Conservation (phyloP, 2,888 invertebrate genomes). For the Caenorhabditis afra region DNA sequence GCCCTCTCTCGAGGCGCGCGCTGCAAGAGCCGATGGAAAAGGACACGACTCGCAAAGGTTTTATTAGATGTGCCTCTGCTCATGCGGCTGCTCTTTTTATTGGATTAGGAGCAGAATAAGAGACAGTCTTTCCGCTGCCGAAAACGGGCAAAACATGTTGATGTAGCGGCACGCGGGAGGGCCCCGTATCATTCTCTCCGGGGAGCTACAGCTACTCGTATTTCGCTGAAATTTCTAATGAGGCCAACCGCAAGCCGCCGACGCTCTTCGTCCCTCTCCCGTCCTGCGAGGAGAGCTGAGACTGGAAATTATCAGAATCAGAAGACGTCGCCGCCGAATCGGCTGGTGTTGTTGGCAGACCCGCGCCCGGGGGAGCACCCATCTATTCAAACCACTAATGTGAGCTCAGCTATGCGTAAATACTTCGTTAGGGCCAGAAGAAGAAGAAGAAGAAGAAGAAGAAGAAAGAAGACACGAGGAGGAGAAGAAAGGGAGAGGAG, state of each 20-base stretch:
- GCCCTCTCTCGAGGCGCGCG: neutral
- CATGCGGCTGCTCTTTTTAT: constrained; percentile 1
- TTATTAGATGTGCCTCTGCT: constrained; percentile 23
- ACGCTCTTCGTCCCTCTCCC: neutral
- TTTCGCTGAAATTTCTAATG: constrained; percentile 57
- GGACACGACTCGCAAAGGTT: constrained; percentile 14
- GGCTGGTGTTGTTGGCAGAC: neutral
- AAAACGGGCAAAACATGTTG: constrained; percentile 20
- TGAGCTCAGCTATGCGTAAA: constrained; percentile 53
- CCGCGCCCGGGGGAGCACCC: constrained; percentile 30
- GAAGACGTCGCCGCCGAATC: neutral
- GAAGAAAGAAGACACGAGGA: neutral
- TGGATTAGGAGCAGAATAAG: neutral
- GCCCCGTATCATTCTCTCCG: constrained; percentile 31
- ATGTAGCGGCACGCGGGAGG: neutral
- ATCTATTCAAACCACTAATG: constrained; percentile 53
- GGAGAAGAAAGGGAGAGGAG: too few relatives aligned
- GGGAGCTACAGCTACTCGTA: constrained; percentile 32
- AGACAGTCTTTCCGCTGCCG: neutral
- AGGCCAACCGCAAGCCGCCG: neutral
- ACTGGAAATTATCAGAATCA: constrained; percentile 11
- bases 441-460: neutral
- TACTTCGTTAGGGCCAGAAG: constrained; percentile 34
- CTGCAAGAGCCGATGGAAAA: neutral
- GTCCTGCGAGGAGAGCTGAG: constrained; percentile 1